These are phyloP conservation scores for Eleutherodactylus coqui DNA, from an alignment of 2,797 vertebrate genomes.

Conservation along the genomic window DNA sequence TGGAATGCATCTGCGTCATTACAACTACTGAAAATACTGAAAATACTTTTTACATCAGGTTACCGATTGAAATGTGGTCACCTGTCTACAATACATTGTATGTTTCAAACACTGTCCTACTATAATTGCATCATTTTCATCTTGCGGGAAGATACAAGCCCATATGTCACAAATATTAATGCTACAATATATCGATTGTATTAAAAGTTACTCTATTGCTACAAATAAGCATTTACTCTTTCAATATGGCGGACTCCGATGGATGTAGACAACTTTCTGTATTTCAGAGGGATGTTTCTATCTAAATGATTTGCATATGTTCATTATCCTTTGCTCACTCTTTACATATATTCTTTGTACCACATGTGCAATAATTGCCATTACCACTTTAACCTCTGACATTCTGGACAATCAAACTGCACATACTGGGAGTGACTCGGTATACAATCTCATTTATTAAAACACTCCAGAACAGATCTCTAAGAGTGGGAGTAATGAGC, in stretches of 20 bases:
- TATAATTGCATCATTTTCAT: background rate
- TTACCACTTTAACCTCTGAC: background rate
- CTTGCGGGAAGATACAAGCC: background rate
- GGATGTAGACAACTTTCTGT: background rate
- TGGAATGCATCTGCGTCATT: no score
- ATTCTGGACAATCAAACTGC: background rate
- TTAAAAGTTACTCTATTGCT: background rate
- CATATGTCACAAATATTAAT: background rate
- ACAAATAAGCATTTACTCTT: background rate
- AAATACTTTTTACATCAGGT: no score
- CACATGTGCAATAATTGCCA: background rate
- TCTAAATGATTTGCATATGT: background rate
- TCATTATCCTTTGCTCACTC: background rate
- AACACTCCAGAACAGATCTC: background rate
- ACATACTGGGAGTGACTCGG: background rate
- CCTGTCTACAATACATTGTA: background rate
- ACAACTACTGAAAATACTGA: no score
- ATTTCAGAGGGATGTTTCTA: background rate
- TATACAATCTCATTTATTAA: background rate
- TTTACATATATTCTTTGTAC: background rate
- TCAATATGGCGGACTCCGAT: background rate
- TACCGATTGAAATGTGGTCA: no score
- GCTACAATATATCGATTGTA: background rate
- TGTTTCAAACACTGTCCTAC: background rate
- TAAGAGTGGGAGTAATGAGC: background rate